Evolutionary conservation across 1,140 invertebrate species (phyloP).

Genomic region (Apocrypta bakeri): DNA sequence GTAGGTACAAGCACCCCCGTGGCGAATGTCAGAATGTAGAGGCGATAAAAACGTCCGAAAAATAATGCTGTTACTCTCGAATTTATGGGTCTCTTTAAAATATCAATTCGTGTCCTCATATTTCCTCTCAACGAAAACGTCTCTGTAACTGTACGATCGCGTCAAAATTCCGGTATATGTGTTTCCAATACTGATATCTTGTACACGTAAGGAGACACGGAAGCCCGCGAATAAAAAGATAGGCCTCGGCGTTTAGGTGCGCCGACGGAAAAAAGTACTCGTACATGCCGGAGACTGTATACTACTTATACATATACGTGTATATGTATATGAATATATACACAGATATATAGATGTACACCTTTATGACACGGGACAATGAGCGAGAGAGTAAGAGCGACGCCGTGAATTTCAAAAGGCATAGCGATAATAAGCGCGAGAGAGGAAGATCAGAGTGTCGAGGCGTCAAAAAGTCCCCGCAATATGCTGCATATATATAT

Average conservation of each 20-base stretch:
- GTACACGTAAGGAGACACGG: no score
- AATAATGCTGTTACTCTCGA: neutral
- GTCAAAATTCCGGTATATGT: no score
- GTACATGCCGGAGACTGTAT: no score
- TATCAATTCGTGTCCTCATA: neutral
- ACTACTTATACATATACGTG: no score
- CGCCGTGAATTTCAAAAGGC: conserved; percentile 36
- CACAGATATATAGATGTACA: neutral
- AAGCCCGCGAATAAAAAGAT: no score
- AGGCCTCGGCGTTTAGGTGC: no score
- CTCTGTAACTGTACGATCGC: no score
- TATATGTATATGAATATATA: no score
- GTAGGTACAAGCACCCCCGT: neutral
- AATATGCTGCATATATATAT: no score
- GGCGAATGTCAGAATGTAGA: neutral
- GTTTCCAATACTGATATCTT: no score
- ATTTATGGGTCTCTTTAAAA: neutral
- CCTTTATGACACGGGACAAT: neutral
- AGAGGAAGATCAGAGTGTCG: neutral
- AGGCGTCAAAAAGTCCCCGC: conserved; percentile 24
- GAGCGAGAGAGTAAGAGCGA: neutral
- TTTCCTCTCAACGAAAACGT: no score
- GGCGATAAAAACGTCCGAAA: neutral
- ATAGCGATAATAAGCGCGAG: conserved; percentile 6
- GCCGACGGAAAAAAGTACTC: no score